Evolutionary conservation across 2,888 invertebrate genomes (phyloP), one percentile per base, ranked within the genome.

Genomic region (Tetragnatha montana): DNA sequence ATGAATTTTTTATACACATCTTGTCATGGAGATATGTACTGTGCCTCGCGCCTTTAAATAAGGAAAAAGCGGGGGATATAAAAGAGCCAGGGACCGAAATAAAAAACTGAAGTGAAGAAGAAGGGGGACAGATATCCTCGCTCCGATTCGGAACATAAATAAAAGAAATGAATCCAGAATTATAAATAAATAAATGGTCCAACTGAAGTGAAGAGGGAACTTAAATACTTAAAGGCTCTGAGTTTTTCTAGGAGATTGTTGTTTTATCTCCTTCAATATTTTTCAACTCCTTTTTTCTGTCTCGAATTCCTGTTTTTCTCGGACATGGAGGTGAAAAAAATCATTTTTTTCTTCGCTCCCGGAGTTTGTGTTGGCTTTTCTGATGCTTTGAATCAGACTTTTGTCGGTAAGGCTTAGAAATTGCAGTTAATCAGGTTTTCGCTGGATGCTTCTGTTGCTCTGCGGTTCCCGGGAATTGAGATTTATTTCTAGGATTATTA

Each of bases 1-100:
- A 21, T 76, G 22, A 76, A 69, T 84, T 84, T 84, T 76, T 84
- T 84, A 84, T 84, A 60, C 69, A 69, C 69, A 69, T 84, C 75
- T 84, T 47, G 69, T 21, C 68, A 68, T 69, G 35, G 69, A 76
- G 75, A 83, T 75, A 84, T 76, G 69, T 69, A 49, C 69, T 49
- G 35, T 35, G 10, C 12, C 19, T 14, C 17, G 75, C 69, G 75
- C 69, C 69, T n/a, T 76, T 19, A 50, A 76, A 76, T 50, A 76
- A 76, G 50, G 35, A 75, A 75, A 22, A 71, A 47, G 47, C 21
- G 73, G 17, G 47, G 60, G 22, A 71, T 78, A 78, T 78, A 74
- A 82, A 82, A 73, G 73, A 82, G 51, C 60, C 4, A 82, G 51
- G 17, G 73, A 50, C 22, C 60, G 19, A 6, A n/a, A 51, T 22